These are phyloP conservation scores for Garra rufa DNA, from an alignment of 2,113 vertebrate genomes.

Conservation along the genomic window DNA sequence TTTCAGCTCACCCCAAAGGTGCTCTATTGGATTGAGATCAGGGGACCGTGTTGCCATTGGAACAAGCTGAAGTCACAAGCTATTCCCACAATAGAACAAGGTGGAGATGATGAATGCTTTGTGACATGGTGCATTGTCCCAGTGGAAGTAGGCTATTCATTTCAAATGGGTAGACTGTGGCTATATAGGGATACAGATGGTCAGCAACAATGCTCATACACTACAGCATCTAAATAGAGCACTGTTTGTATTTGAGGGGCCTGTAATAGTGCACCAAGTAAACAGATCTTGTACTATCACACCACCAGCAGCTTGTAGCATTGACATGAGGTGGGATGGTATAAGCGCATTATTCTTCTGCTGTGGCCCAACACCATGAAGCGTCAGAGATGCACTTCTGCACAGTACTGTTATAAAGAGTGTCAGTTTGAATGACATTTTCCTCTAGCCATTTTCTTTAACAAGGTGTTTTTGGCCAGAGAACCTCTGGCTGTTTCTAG, in stretches of 20 bases:
- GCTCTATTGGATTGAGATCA: conserved; percentile 1
- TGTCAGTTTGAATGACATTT: conserved; percentile 6
- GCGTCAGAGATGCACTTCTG: background rate
- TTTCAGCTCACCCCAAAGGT: background rate
- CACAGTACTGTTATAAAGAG: background rate
- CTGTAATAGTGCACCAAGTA: background rate
- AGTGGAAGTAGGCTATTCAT: background rate
- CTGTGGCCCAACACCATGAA: background rate
- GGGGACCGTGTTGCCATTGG: background rate
- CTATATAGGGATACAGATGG: conserved; percentile 25
- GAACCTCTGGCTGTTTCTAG: background rate
- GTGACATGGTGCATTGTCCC: conserved; percentile 17
- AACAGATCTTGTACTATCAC: background rate
- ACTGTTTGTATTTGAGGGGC: background rate
- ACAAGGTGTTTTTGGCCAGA: background rate
- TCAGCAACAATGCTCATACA: background rate
- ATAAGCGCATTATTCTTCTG: background rate
- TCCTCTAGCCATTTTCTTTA: conserved; percentile 2
- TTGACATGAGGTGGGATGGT: background rate
- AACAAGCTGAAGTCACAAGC: conserved; percentile 21
- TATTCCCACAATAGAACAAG: conserved; percentile 33
- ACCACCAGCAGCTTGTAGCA: background rate
- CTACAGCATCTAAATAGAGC: background rate
- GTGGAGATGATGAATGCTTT: conserved; percentile 32
- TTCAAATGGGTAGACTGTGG: background rate